phyloP scores from a whole-genome alignment of 2,888 invertebrate species.

The Sarcophaga variegata region DNA sequence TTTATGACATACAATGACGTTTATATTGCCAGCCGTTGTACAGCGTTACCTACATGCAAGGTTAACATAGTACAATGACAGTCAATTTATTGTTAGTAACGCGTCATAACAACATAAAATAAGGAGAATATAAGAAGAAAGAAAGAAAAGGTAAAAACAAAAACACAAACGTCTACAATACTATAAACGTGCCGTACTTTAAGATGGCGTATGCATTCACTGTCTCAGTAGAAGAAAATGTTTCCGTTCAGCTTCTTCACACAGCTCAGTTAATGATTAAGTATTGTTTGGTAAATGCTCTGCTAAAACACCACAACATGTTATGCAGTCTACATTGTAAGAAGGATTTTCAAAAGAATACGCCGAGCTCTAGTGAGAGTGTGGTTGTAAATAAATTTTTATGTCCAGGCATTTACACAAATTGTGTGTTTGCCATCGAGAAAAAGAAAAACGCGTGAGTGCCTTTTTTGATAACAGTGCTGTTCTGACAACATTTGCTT shows the following conservation, averaged over 20 bases:
- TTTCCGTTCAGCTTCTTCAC: not conserved
- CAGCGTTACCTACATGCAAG: constrained; percentile 34
- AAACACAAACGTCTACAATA: not conserved
- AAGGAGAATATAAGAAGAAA: constrained; percentile 3
- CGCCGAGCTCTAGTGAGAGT: constrained; percentile 17
- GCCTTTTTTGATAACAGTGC: not conserved
- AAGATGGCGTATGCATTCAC: not conserved
- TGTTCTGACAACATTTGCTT: not conserved
- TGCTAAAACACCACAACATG: not conserved
- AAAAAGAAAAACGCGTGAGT: not conserved
- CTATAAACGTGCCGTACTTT: too few relatives aligned
- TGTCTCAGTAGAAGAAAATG: not conserved
- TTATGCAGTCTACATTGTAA: not conserved
- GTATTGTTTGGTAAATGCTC: not conserved
- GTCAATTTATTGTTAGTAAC: constrained; percentile 52
- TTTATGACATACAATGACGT: constrained; percentile 30
- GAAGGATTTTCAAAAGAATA: constrained; percentile 6
- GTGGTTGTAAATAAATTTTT: constrained; percentile 41
- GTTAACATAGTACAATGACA: constrained; percentile 53
- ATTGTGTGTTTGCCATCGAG: not conserved
- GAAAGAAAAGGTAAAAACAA: constrained; percentile 4
- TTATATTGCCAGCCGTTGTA: constrained; percentile 44
- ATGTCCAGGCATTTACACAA: too few relatives aligned
- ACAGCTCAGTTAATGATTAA: not conserved
- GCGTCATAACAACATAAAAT: constrained; percentile 45